These are phyloP conservation scores for Meiosimyza platycephala DNA, from an alignment of 2,888 invertebrate species.

Conservation along the genomic window DNA sequence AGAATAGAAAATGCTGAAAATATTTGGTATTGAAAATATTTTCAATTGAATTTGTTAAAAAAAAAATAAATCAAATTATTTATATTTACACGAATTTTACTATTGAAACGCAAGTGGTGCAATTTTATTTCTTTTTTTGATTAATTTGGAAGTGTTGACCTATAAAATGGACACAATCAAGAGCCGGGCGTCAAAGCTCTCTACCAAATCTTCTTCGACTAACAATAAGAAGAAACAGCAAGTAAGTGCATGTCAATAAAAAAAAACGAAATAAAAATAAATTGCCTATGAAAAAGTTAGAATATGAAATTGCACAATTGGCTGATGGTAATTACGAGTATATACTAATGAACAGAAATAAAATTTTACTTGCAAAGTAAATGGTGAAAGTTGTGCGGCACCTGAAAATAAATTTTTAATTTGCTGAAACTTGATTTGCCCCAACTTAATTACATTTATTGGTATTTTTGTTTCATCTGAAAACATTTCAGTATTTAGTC, in stretches of 20 bases:
- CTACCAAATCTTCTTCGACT: slow-evolving; percentile 18
- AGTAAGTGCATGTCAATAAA: slow-evolving; percentile 41
- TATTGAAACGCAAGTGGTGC: neutral
- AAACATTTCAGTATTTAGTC: too few species aligned
- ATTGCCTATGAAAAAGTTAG: too few species aligned
- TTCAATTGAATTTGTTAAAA: slow-evolving; percentile 9
- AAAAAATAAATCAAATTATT: slow-evolving; percentile 14
- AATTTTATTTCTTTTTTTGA: slow-evolving; percentile 34
- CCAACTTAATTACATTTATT: too few species aligned
- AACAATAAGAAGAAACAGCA: slow-evolving; percentile 45
- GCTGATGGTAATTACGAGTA: too few species aligned
- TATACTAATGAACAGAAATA: too few species aligned
- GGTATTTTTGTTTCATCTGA: too few species aligned
- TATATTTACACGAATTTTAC: slow-evolving; percentile 14
- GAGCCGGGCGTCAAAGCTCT: slow-evolving; percentile 27
- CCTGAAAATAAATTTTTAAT: too few species aligned
- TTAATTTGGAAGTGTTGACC: neutral
- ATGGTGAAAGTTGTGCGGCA: too few species aligned
- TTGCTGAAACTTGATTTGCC: too few species aligned
- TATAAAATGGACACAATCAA: slow-evolving; percentile 37
- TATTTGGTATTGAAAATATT: slow-evolving; percentile 4
- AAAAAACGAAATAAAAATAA: too few species aligned
- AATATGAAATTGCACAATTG: too few species aligned
- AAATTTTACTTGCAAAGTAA: too few species aligned
- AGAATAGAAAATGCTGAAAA: neutral